These are phyloP conservation scores for Dione vanillae DNA, from an alignment of 2,888 invertebrate species.

Conservation along the genomic window DNA sequence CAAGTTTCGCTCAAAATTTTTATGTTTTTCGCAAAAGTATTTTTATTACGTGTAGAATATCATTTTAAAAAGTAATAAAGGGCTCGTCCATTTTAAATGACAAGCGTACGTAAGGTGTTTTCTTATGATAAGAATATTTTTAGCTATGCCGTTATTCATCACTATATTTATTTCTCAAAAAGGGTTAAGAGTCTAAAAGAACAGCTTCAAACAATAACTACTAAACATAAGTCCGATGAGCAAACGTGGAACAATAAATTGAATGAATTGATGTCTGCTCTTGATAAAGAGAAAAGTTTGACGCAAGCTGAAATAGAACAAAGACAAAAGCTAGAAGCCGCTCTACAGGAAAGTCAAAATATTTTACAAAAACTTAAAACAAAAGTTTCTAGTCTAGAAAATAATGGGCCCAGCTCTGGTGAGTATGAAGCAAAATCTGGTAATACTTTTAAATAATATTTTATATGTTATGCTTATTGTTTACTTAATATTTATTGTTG, in stretches of 20 bases:
- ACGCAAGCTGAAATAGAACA: slow-evolving; percentile 58
- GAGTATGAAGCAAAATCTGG: slow-evolving; percentile 21
- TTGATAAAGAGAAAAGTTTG: slow-evolving; percentile 60
- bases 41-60: no score
- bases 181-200: slow-evolving; percentile 68
- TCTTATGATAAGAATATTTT: neutral
- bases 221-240: slow-evolving; percentile 60
- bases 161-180: slow-evolving; percentile 36
- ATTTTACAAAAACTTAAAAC: slow-evolving; percentile 62
- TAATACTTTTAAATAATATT: neutral
- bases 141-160: neutral
- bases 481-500: no score
- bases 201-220: slow-evolving; percentile 62
- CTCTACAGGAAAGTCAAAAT: slow-evolving; percentile 57
- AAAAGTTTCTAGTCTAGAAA: slow-evolving; percentile 68
- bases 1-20: no score
- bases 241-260: slow-evolving; percentile 64
- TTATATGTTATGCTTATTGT: no score
- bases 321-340: slow-evolving; percentile 57
- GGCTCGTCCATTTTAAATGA: no score
- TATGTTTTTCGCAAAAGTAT: no score
- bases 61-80: no score
- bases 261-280: slow-evolving; percentile 57
- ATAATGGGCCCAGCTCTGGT: slow-evolving; percentile 69
- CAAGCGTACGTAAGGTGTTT: no score